phyloP scores from a whole-genome alignment of 1,140 invertebrate genomes.

The Drosophila navojoa region DNA sequence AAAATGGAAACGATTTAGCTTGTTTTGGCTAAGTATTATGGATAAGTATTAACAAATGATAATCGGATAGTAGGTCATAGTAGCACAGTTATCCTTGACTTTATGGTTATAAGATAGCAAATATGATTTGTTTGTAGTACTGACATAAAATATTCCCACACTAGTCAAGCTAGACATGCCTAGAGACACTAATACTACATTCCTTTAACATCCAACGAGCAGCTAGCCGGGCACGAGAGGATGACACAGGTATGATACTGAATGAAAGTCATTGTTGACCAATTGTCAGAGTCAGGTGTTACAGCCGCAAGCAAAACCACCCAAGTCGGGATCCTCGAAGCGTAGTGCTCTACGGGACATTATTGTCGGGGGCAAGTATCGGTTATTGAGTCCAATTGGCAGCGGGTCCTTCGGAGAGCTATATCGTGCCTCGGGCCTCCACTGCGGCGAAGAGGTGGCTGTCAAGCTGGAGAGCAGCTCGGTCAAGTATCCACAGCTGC shows the following conservation, averaged over 20 bases:
- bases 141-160: constrained; percentile 13
- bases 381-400: constrained; percentile 94
- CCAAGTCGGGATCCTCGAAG: not conserved
- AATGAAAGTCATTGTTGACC: constrained; percentile 8
- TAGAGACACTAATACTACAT: constrained; percentile 33
- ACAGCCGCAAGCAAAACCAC: not conserved
- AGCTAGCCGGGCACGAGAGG: not conserved
- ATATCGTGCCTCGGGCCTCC: constrained; percentile 94
- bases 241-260: constrained; percentile 8
- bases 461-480: constrained; percentile 95
- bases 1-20: no score
- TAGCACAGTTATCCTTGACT: constrained; percentile 11
- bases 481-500: constrained; percentile 94
- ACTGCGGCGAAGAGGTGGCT: constrained; percentile 96
- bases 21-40: no score
- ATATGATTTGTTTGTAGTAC: not conserved
- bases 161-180: constrained; percentile 10
- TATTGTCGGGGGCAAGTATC: constrained; percentile 93
- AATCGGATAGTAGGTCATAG: not conserved
- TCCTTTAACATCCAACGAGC: constrained; percentile 17
- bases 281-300: not conserved
- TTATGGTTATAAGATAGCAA: not conserved
- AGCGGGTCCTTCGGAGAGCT: constrained; percentile 98
- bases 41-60: not conserved
- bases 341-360: constrained; percentile 17